Conservation (phyloP, 2,888 invertebrate species). For the Plagiodera versicolora region DNA sequence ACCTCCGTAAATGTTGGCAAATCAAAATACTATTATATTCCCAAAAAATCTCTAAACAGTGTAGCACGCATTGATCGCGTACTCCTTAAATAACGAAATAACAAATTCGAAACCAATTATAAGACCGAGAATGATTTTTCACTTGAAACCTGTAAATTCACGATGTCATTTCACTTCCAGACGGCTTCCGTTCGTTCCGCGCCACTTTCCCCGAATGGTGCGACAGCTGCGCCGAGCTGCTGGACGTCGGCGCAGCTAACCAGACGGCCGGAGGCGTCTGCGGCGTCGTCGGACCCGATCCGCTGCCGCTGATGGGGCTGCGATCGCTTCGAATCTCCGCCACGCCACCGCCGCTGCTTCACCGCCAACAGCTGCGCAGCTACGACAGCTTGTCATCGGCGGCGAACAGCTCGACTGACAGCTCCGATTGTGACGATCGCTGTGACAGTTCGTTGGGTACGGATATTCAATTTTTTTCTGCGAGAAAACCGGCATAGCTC, state of each 20-base stretch:
- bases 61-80: no score
- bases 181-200: slow-evolving; percentile 83
- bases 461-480: no score
- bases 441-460: slow-evolving; percentile 58
- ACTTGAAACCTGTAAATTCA: no score
- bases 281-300: no score
- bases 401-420: slow-evolving; percentile 55
- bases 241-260: slow-evolving; percentile 40
- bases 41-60: no score
- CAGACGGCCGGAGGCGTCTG: slow-evolving; percentile 41
- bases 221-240: slow-evolving; percentile 69
- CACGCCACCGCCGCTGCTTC: slow-evolving; percentile 44
- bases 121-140: no score
- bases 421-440: slow-evolving; percentile 55
- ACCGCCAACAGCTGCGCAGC: slow-evolving; percentile 46
- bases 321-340: slow-evolving; percentile 52
- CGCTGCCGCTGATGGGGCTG: slow-evolving; percentile 51
- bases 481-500: no score
- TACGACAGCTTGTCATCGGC: slow-evolving; percentile 51
- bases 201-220: slow-evolving; percentile 90
- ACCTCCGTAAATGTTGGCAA: no score
- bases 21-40: no score
- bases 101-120: no score
- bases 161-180: slow-evolving; percentile 59
- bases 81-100: no score